Conservation (phyloP, 1,140 invertebrate genomes). For the Atta colombica region DNA sequence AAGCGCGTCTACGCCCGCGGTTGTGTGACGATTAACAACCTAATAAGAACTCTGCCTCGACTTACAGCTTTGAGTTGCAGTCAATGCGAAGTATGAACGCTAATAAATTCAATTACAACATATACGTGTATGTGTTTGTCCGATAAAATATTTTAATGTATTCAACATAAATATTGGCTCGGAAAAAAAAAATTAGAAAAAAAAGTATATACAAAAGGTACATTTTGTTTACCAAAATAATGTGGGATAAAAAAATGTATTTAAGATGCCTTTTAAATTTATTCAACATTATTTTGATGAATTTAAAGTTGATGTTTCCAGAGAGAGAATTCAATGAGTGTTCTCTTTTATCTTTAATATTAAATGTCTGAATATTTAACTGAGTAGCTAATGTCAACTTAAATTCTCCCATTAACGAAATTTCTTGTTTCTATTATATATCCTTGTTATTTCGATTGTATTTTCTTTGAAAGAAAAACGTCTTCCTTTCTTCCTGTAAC, state of each 20-base stretch:
- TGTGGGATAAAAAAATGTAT: neutral
- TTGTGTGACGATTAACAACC: constrained; percentile 72
- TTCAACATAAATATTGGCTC: neutral
- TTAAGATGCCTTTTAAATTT: neutral
- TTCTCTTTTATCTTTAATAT: neutral
- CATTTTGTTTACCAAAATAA: neutral
- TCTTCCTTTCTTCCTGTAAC: neutral
- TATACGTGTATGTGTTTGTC: neutral
- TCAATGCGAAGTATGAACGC: neutral
- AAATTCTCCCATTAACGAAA: neutral
- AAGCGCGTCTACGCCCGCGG: constrained; percentile 32
- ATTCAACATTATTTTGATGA: neutral
- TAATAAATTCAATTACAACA: constrained; percentile 22
- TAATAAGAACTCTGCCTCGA: constrained; percentile 60
- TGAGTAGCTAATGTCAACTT: neutral
- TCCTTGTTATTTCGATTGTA: neutral
- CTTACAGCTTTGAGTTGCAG: neutral
- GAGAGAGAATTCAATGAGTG: neutral
- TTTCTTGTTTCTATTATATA: neutral
- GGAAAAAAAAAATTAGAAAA: neutral
- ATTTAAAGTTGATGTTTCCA: neutral
- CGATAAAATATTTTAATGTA: neutral
- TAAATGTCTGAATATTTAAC: neutral
- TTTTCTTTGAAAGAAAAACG: constrained; percentile 6
- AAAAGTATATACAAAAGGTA: neutral